These are phyloP conservation scores for Hofmannophila pseudospretella DNA, from an alignment of 2,888 invertebrate species.

Conservation along the genomic window DNA sequence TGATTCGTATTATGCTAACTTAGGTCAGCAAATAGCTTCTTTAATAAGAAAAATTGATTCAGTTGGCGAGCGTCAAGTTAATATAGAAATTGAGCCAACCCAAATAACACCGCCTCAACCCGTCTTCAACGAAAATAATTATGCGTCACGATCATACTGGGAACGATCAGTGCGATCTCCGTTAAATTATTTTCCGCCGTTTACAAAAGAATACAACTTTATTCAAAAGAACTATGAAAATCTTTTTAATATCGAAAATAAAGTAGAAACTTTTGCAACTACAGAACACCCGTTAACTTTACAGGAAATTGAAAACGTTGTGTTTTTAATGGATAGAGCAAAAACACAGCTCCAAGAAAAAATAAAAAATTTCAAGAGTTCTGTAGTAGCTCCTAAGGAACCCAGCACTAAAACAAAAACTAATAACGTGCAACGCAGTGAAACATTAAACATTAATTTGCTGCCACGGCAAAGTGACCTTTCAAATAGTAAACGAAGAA, in stretches of 20 bases:
- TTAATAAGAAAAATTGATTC: conserved; percentile 49
- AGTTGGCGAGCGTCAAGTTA: conserved; percentile 32
- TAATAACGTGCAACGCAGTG: conserved; percentile 15
- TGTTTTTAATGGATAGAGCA: conserved; percentile 37
- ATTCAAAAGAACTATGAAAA: conserved; percentile 43
- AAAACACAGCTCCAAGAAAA: conserved; percentile 17
- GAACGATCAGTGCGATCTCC: conserved; percentile 62
- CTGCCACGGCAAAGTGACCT: conserved; percentile 22
- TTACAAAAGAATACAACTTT: conserved; percentile 26
- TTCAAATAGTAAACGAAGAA: not conserved
- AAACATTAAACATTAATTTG: conserved; percentile 45
- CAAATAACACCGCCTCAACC: conserved; percentile 24
- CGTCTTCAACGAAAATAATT: conserved; percentile 38
- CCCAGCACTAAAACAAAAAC: not conserved
- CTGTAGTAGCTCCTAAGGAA: not conserved
- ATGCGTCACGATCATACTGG: conserved; percentile 52
- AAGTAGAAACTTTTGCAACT: conserved; percentile 43
- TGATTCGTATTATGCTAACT: conserved; percentile 48
- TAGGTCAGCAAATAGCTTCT: conserved; percentile 62
- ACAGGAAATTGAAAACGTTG: conserved; percentile 55
- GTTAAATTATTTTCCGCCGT: conserved; percentile 22
- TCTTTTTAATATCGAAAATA: conserved; percentile 54
- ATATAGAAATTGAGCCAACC: conserved; percentile 33
- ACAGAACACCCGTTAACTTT: conserved; percentile 39
- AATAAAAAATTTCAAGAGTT: conserved; percentile 9